These are phyloP conservation scores for Hemiprocne comata DNA, from an alignment of 2,113 vertebrate species.

Conservation along the genomic window DNA sequence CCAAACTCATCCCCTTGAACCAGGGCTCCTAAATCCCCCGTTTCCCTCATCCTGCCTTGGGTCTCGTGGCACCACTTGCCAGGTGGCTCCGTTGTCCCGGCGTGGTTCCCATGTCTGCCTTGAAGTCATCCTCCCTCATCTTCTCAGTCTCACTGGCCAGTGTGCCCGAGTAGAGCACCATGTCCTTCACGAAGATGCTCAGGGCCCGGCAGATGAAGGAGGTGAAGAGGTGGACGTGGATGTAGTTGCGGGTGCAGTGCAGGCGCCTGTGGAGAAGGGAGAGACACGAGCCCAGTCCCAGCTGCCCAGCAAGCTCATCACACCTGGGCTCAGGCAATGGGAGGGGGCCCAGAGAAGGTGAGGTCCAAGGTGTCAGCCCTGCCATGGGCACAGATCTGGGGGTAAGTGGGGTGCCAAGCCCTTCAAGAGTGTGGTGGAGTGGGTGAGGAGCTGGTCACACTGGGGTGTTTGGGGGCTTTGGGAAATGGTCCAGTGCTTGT, in stretches of 20 bases:
- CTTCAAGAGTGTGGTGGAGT: background rate
- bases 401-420: background rate
- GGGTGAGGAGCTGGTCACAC: background rate
- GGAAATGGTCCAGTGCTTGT: background rate
- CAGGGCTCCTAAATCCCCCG: background rate
- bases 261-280: conserved; percentile 73
- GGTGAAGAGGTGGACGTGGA: conserved; percentile 90
- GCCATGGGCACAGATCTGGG: background rate
- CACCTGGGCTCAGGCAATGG: accelerated
- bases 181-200: conserved; percentile 91
- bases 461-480: background rate
- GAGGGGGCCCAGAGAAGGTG: background rate
- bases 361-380: background rate
- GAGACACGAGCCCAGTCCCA: accelerated
- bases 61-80: conserved; percentile 53
- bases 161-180: conserved; percentile 78
- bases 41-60: background rate
- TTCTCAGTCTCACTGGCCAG: conserved; percentile 16
- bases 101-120: background rate
- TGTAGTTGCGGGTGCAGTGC: conserved; percentile 92
- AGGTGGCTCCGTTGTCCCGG: conserved; percentile 67
- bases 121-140: conserved; percentile 1
- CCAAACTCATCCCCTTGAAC: background rate
- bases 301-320: background rate
- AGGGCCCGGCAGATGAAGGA: conserved; percentile 90